phyloP scores from a whole-genome alignment of 35 echinoderm and acorn worm species.

The Strongylocentrotus purpuratus region DNA sequence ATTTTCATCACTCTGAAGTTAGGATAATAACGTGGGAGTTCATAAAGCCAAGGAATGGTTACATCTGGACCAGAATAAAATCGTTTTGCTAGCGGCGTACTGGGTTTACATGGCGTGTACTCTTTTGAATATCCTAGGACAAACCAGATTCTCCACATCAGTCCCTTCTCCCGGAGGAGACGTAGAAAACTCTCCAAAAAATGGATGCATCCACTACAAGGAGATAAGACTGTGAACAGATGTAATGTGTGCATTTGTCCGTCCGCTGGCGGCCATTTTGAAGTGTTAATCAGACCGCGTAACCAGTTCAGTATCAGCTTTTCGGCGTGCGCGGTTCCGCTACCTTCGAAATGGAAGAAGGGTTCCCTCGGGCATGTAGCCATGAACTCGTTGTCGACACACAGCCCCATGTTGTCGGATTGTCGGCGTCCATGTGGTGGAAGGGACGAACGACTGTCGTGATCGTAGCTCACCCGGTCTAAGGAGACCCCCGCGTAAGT shows the following conservation, averaged over 20 bases:
- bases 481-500: background rate
- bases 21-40: too few species aligned
- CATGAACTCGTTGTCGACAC: constrained; percentile 15
- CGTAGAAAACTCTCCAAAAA: background rate
- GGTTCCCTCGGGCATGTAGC: background rate
- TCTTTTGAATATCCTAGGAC: too few species aligned
- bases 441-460: background rate
- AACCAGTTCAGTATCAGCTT: background rate
- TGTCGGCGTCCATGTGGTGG: background rate
- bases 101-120: too few species aligned
- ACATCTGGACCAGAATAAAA: too few species aligned
- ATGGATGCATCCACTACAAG: background rate
- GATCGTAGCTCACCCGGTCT: background rate
- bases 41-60: too few species aligned
- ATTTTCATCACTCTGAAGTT: too few species aligned
- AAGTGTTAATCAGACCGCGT: background rate
- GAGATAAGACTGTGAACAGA: background rate
- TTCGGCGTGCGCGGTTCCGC: background rate
- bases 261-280: constrained; percentile 5
- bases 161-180: background rate
- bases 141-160: too few species aligned
- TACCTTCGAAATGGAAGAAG: background rate
- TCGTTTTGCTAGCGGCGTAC: too few species aligned
- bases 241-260: background rate
- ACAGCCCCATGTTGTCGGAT: background rate